phyloP scores from a whole-genome alignment of 2,888 invertebrate species.

The Holacanthella duospinosa region DNA sequence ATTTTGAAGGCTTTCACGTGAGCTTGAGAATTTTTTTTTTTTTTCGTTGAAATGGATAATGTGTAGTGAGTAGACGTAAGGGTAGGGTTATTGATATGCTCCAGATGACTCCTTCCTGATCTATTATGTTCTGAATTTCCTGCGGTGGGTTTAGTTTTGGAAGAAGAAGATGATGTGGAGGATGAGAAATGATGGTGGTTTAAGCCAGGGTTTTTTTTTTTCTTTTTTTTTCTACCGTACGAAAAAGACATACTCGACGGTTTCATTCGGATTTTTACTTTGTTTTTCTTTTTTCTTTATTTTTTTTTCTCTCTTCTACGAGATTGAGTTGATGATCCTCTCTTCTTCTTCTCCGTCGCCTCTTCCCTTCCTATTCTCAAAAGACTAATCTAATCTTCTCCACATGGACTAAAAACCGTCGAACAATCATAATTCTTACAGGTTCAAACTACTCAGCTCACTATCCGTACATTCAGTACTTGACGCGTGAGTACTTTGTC shows the following conservation, averaged over 20 bases:
- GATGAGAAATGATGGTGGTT: constrained; percentile 37
- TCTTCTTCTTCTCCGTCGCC: constrained; percentile 1
- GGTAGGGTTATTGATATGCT: constrained; percentile 17
- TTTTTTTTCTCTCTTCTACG: background rate
- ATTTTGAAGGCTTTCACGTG: background rate
- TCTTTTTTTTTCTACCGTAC: no score
- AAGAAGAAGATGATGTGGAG: constrained; percentile 10
- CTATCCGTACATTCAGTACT: constrained; percentile 43
- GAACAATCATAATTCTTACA: constrained; percentile 32
- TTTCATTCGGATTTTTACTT: background rate
- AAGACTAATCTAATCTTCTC: no score
- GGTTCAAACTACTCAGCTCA: constrained; percentile 42
- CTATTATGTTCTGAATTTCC: no score
- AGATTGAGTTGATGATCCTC: constrained; percentile 1
- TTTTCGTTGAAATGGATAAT: background rate
- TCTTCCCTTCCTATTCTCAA: background rate
- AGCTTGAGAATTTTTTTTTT: background rate
- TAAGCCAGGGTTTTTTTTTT: constrained; percentile 26
- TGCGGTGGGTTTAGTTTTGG: constrained; percentile 4
- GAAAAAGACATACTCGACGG: no score
- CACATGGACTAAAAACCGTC: no score
- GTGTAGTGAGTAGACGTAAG: background rate
- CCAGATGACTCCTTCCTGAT: constrained; percentile 11
- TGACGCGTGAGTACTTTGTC: constrained; percentile 42
- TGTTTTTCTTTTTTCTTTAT: background rate